phyloP scores from a whole-genome alignment of 2,888 invertebrate genomes.

The Seladonia tumulorum region DNA sequence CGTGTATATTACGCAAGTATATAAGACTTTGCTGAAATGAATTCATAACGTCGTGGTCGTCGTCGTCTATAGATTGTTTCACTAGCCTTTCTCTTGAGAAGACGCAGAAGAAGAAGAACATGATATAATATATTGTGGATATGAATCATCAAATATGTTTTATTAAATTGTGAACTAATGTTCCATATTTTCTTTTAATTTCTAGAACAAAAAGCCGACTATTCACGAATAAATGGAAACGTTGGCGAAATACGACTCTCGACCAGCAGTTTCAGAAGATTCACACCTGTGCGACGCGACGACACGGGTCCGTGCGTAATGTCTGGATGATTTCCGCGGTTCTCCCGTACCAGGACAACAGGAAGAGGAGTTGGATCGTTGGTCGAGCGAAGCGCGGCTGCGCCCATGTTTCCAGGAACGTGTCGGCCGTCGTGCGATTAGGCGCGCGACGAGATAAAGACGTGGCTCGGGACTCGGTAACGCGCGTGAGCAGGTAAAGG shows the following conservation, averaged over 20 bases:
- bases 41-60: too few species aligned
- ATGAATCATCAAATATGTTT: too few species aligned
- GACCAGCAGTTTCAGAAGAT: not conserved
- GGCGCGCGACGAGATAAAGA: constrained; percentile 17
- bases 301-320: constrained; percentile 56
- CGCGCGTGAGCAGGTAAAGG: constrained; percentile 57
- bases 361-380: constrained; percentile 16
- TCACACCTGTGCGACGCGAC: constrained; percentile 38
- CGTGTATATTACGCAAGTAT: too few species aligned
- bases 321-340: constrained; percentile 75
- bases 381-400: constrained; percentile 8
- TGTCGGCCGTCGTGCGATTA: constrained; percentile 9
- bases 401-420: constrained; percentile 24
- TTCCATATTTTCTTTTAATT: too few species aligned
- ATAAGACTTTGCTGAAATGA: too few species aligned
- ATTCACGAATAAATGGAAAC: not conserved
- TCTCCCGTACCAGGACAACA: constrained; percentile 70
- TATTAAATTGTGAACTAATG: too few species aligned
- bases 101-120: too few species aligned
- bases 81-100: too few species aligned
- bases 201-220: not conserved
- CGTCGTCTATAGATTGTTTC: too few species aligned
- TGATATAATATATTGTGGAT: too few species aligned
- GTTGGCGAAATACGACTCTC: not conserved
- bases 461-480: not conserved